Evolutionary conservation across 64 coral and sea anemone genomes (phyloP).

Genomic region (Montipora sp.): DNA sequence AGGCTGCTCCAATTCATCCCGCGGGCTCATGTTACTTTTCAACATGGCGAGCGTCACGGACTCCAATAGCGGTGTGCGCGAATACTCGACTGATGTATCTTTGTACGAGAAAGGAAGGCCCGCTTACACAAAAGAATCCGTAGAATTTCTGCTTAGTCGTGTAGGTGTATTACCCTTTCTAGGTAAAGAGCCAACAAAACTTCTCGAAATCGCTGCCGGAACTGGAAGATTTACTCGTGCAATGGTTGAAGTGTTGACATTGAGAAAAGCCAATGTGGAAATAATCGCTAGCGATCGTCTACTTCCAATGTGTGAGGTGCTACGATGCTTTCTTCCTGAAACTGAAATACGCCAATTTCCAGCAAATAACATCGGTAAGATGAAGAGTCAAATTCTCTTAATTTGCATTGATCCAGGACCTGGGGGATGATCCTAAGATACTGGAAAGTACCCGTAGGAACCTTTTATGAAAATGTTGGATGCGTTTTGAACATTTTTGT

Average conservation of each 20-base stretch:
- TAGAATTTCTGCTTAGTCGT: slow-evolving; percentile 73
- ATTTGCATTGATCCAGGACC: too few relatives aligned
- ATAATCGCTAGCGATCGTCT: slow-evolving; percentile 78
- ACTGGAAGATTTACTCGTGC: slow-evolving; percentile 88
- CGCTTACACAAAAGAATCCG: slow-evolving; percentile 75
- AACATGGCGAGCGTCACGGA: slow-evolving; percentile 1
- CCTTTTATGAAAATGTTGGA: too few relatives aligned
- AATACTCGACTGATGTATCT: slow-evolving; percentile 46
- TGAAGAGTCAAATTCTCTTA: background rate
- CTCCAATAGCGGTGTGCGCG: background rate
- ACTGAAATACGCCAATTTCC: slow-evolving; percentile 68
- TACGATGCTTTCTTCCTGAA: slow-evolving; percentile 62
- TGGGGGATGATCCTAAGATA: too few relatives aligned
- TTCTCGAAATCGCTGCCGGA: slow-evolving; percentile 88
- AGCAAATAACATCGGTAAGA: slow-evolving; percentile 73
- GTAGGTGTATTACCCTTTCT: slow-evolving; percentile 39
- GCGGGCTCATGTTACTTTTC: background rate
- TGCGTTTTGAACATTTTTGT: too few relatives aligned
- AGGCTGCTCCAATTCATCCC: background rate
- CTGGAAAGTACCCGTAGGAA: too few relatives aligned
- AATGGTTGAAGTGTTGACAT: slow-evolving; percentile 35
- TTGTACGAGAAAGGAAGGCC: slow-evolving; percentile 90
- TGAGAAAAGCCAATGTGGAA: slow-evolving; percentile 29
- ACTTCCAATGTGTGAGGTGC: slow-evolving; percentile 73
- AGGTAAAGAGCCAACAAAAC: slow-evolving; percentile 33